phyloP scores from a whole-genome alignment of 2,113 vertebrate genomes.

The Arothron firmamentum region DNA sequence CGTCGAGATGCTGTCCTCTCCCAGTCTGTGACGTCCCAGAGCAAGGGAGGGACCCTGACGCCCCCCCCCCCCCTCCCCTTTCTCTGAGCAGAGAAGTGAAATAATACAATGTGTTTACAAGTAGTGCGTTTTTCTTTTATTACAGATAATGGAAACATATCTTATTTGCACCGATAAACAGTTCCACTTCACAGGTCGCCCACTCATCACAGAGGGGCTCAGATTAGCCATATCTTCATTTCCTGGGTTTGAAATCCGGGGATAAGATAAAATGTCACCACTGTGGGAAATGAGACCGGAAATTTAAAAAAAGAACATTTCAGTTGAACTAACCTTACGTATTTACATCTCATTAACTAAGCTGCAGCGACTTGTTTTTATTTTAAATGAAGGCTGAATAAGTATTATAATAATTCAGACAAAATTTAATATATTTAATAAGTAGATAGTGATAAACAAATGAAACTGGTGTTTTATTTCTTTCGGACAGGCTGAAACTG shows the following conservation, averaged over 20 bases:
- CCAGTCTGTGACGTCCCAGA: conserved; percentile 65
- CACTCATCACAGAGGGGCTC: conserved; percentile 32
- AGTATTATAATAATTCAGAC: no score
- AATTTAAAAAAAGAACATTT: neutral
- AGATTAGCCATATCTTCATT: conserved; percentile 59
- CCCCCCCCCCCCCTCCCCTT: neutral
- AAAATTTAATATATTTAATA: neutral
- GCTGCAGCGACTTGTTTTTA: no score
- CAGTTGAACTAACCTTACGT: conserved; percentile 4
- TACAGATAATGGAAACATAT: neutral
- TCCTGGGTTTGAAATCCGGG: conserved; percentile 44
- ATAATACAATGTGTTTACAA: neutral
- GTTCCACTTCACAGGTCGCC: conserved; percentile 11
- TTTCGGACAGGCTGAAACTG: conserved; percentile 40
- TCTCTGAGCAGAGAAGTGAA: neutral
- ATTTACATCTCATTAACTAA: neutral
- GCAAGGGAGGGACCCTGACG: conserved; percentile 57
- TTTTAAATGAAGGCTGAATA: no score
- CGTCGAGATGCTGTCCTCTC: conserved; percentile 62
- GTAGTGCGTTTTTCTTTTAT: no score
- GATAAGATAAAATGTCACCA: conserved; percentile 49
- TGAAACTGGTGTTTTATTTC: neutral
- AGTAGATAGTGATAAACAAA: neutral
- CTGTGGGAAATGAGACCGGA: conserved; percentile 45
- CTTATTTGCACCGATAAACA: neutral